Evolutionary conservation across 2,888 invertebrate genomes (phyloP).

Genomic region (Nomada ruficornis): DNA sequence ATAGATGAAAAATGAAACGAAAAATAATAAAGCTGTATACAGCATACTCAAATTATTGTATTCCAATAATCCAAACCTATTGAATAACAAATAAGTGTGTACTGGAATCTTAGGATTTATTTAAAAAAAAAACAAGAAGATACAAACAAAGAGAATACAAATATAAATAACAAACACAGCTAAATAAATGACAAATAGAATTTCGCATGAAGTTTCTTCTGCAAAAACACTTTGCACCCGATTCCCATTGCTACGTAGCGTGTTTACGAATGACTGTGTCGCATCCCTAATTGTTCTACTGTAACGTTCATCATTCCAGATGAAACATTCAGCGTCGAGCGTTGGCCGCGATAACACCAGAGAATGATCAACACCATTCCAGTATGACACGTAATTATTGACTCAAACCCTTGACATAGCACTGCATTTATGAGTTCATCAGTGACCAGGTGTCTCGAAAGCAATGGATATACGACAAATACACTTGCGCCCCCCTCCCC

Average conservation of each 20-base stretch:
- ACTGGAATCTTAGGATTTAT: too few species aligned
- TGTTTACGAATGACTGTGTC: background rate
- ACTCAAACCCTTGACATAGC: slow-evolving; percentile 33
- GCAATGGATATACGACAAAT: slow-evolving; percentile 24
- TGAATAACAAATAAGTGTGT: too few species aligned
- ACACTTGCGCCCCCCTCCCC: background rate
- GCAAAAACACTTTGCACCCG: background rate
- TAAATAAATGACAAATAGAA: background rate
- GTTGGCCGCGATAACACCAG: slow-evolving; percentile 35
- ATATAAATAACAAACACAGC: background rate
- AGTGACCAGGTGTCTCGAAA: slow-evolving; percentile 43
- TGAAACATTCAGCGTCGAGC: slow-evolving; percentile 15
- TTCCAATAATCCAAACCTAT: too few species aligned
- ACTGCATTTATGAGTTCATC: slow-evolving; percentile 44
- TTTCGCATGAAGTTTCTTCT: background rate
- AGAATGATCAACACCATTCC: slow-evolving; percentile 45
- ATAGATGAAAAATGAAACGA: too few species aligned
- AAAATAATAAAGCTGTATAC: too few species aligned
- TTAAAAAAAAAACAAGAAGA: background rate
- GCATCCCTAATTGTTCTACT: slow-evolving; percentile 5
- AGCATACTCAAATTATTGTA: too few species aligned
- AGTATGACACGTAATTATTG: slow-evolving; percentile 47
- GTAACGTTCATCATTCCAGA: slow-evolving; percentile 21
- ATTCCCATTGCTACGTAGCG: background rate
- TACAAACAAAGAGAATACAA: background rate